phyloP scores from a whole-genome alignment of 2,888 invertebrate species.

The Trissonchulus sp. region DNA sequence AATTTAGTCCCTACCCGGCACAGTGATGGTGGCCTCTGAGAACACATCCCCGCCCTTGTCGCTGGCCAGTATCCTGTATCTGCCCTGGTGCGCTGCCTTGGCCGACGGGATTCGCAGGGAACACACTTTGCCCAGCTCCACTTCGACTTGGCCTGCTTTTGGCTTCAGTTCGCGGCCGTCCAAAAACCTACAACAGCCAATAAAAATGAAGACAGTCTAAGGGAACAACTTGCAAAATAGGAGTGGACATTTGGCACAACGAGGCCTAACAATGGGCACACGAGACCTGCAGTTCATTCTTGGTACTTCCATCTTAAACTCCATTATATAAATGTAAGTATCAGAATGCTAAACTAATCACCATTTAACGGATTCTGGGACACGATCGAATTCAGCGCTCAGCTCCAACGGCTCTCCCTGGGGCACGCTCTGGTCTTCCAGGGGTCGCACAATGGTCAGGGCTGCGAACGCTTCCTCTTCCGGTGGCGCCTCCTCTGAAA shows the following conservation, averaged over 20 bases:
- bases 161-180: no score
- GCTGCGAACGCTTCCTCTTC: background rate
- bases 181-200: no score
- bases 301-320: background rate
- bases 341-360: background rate
- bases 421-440: slow-evolving; percentile 8
- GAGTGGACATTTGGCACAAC: no score
- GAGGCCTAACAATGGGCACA: no score
- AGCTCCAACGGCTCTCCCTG: slow-evolving; percentile 11
- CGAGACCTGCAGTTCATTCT: no score
- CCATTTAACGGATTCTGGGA: slow-evolving; percentile 23
- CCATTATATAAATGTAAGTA: background rate
- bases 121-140: background rate
- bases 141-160: background rate
- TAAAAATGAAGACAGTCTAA: background rate
- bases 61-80: background rate
- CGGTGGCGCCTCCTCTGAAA: background rate
- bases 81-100: background rate
- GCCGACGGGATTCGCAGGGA: background rate
- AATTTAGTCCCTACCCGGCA: background rate
- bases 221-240: background rate
- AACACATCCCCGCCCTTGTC: slow-evolving; percentile 13
- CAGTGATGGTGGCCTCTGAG: slow-evolving; percentile 14
- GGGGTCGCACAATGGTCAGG: background rate
- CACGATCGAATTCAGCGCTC: background rate